phyloP scores from a whole-genome alignment of 2,797 vertebrate genomes.

The Sylvia borin region DNA sequence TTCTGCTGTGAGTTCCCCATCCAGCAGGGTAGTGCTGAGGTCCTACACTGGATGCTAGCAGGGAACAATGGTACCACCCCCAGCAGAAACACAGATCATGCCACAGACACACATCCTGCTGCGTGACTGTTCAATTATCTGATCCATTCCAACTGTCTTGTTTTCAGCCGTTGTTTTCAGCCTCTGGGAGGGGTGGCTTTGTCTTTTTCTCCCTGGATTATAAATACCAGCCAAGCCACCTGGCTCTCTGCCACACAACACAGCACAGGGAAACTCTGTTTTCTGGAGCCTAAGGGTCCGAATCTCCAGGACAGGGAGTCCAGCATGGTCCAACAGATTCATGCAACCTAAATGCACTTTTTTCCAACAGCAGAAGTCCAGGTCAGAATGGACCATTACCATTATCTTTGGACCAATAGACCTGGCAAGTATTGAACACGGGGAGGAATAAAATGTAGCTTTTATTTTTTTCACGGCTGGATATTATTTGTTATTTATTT shows the following conservation, averaged over 20 bases:
- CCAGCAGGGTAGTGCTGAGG: background rate
- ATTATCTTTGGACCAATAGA: background rate
- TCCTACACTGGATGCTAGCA: rapidly evolving
- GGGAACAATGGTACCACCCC: background rate
- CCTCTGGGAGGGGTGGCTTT: background rate
- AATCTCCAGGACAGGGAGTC: background rate
- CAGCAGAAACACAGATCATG: background rate
- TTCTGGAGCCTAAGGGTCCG: background rate
- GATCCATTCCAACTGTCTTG: background rate
- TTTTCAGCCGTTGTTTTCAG: background rate
- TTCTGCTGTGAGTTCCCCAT: background rate
- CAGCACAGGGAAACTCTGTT: background rate
- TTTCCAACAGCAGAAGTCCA: background rate
- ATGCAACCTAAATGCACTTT: background rate
- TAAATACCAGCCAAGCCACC: background rate
- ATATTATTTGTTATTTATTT: constrained; percentile 41
- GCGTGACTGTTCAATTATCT: background rate
- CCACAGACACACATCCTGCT: background rate
- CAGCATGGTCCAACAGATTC: background rate
- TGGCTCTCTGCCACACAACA: background rate
- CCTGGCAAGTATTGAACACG: background rate
- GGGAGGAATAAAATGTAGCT: background rate
- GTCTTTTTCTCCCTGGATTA: background rate
- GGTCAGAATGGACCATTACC: background rate
- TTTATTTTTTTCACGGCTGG: background rate